Conservation (phyloP, 2,888 invertebrate species). For the Anaspis maculata region DNA sequence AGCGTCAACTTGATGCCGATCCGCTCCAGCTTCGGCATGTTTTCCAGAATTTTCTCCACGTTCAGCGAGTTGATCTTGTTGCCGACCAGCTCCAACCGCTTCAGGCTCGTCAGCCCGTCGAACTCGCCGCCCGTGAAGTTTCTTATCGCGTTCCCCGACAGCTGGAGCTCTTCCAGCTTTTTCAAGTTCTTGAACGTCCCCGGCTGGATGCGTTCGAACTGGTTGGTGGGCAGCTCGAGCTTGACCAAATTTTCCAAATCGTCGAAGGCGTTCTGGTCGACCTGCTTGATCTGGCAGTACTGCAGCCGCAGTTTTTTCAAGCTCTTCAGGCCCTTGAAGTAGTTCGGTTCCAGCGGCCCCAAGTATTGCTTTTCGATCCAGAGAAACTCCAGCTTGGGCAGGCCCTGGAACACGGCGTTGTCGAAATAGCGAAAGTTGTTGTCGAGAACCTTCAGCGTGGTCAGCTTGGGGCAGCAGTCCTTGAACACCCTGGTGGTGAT, state of each 20-base stretch:
- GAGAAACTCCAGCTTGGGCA: slow-evolving; percentile 10
- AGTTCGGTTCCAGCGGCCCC: slow-evolving; percentile 9
- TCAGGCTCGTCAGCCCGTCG: slow-evolving; percentile 11
- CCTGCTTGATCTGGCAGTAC: slow-evolving; percentile 10
- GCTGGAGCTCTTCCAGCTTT: slow-evolving; percentile 13
- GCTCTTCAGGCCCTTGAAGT: slow-evolving; percentile 9
- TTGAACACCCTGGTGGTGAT: slow-evolving; percentile 9
- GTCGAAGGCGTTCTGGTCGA: slow-evolving; percentile 12
- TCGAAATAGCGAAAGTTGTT: slow-evolving; percentile 13
- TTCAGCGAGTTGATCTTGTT: slow-evolving; percentile 13
- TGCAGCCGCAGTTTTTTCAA: slow-evolving; percentile 12
- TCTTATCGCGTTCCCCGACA: slow-evolving; percentile 11
- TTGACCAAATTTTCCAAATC: slow-evolving; percentile 9
- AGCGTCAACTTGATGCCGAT: slow-evolving; percentile 11
- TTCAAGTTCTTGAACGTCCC: slow-evolving; percentile 12
- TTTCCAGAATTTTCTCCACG: slow-evolving; percentile 10
- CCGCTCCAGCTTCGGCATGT: slow-evolving; percentile 12
- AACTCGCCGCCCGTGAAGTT: slow-evolving; percentile 14
- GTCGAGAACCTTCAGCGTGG: slow-evolving; percentile 9
- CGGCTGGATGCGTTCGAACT: slow-evolving; percentile 12
- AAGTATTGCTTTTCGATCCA: slow-evolving; percentile 15
- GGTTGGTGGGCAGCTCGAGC: slow-evolving; percentile 13
- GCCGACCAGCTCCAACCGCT: slow-evolving; percentile 11
- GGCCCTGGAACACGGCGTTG: slow-evolving; percentile 6
- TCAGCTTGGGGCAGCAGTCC: slow-evolving; percentile 12